Evolutionary conservation across 1,140 invertebrate genomes (phyloP).

Genomic region (Samia ricini): DNA sequence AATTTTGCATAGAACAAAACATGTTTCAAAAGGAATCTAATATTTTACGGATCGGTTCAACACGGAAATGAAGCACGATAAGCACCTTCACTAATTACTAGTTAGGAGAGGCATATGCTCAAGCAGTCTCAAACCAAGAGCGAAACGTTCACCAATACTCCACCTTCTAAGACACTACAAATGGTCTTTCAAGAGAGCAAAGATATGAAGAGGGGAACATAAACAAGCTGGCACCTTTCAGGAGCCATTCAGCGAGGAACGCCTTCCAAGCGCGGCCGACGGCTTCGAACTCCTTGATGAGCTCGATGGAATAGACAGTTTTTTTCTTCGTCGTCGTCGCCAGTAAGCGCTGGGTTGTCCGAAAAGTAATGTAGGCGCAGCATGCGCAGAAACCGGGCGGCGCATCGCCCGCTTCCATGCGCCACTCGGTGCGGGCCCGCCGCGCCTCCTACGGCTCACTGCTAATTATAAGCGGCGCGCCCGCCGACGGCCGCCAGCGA

Average conservation of each 20-base stretch:
- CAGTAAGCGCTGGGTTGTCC: conserved; percentile 82
- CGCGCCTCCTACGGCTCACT: conserved; percentile 64
- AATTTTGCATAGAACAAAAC: too few species aligned
- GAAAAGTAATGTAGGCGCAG: conserved; percentile 89
- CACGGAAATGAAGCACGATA: too few species aligned
- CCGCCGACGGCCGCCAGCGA: conserved; percentile 15
- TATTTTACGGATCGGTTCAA: too few species aligned
- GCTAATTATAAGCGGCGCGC: conserved; percentile 55
- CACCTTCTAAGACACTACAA: too few species aligned
- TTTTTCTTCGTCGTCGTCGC: conserved; percentile 79
- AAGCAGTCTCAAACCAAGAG: too few species aligned
- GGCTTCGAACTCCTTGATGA: conserved; percentile 91
- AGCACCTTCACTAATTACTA: too few species aligned
- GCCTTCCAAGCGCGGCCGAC: conserved; percentile 85
- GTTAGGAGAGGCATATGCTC: too few species aligned
- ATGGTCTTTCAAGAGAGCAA: too few species aligned
- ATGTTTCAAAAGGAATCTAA: too few species aligned
- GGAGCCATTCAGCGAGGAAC: conserved; percentile 83
- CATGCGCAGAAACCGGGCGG: conserved; percentile 76
- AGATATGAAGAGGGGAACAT: conserved; percentile 38
- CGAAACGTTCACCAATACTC: too few species aligned
- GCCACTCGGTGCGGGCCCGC: conserved; percentile 54
- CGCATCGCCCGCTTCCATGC: conserved; percentile 56
- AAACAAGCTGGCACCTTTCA: conserved; percentile 81
- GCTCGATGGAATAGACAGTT: conserved; percentile 84